Base-by-base conservation (phyloP, 1,140 invertebrate genomes). In the Chrysopa pallens region DNA sequence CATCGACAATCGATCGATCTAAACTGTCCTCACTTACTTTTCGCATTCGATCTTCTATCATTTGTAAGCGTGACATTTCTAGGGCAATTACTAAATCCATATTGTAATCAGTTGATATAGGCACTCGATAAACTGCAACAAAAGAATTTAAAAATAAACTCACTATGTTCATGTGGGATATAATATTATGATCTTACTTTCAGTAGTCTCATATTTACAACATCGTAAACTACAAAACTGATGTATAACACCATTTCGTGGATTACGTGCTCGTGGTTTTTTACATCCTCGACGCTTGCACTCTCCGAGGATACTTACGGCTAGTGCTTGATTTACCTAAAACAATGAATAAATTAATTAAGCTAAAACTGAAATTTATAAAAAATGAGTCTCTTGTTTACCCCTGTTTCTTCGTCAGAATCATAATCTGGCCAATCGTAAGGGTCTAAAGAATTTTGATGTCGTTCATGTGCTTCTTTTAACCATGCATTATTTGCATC, bases 11-110 rank as follows among this genome's bases (percentile, higher is more conserved):
- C 6, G 47, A 48, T 46, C 54, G 52, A 5, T 51, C 17, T 23
- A 23, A 23, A 23, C 31, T 12, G 6, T 11, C n/a, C 8, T 33
- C 31, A 4, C 8, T 33, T 33, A 33, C 52, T 45, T 64, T 59
- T 47, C 64, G 64, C 48, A 67, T 59, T 47, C 65, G 57, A 50
- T 72, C 70, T 58, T 73, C 70, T 29, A 73, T 68, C 66, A 74
- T 75, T 61, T 79, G 76, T n/a, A 79, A 60, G 13, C 76, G 57
- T 2, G 76, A 79, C 74, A 80, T 78, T 61, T 80, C 78, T 42
- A 80, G 52, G 8, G 78, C 76, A 52, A 78, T 73, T 38, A 78
- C 64, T 4, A 78, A 51, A 50, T 80, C 78, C 65, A 79, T 73
- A 45, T 68, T 70, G 44, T 70, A 70, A 47, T 73, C 70, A 9